These are phyloP conservation scores for Camponotus pennsylvanicus DNA, from an alignment of 1,140 invertebrate species.

Conservation along the genomic window DNA sequence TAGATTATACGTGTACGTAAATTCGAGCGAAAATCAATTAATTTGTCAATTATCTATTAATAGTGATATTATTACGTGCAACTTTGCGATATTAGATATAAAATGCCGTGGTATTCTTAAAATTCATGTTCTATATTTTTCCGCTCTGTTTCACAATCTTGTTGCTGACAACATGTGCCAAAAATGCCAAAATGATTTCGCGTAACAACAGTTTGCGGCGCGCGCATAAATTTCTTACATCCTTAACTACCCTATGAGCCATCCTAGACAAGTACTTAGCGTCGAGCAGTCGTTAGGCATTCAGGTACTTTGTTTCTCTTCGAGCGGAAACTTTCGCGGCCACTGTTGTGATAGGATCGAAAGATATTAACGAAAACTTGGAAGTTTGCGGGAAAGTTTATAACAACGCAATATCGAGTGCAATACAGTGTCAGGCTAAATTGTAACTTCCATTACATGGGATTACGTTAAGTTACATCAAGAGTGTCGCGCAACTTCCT, in stretches of 20 bases:
- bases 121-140: background rate
- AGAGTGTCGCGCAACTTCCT: slow-evolving; percentile 29
- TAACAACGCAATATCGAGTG: slow-evolving; percentile 42
- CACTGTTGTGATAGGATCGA: slow-evolving; percentile 54
- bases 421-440: slow-evolving; percentile 33
- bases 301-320: slow-evolving; percentile 50
- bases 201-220: background rate
- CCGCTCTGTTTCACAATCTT: slow-evolving; percentile 3
- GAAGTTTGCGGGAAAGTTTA: slow-evolving; percentile 31
- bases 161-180: background rate
- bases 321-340: slow-evolving; percentile 69
- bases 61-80: background rate
- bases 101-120: background rate
- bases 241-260: slow-evolving; percentile 25
- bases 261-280: slow-evolving; percentile 69
- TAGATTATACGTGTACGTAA: background rate
- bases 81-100: background rate
- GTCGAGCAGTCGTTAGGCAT: slow-evolving; percentile 73
- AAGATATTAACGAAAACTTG: slow-evolving; percentile 57
- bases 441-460: slow-evolving; percentile 56
- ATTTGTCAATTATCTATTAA: background rate
- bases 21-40: background rate
- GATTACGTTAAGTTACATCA: slow-evolving; percentile 47
- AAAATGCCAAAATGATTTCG: slow-evolving; percentile 33
- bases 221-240: slow-evolving; percentile 1